A percentile compares a stretch with the other conserved stretches of the same genome.
phyloP scores from a whole-genome alignment of 1,140 invertebrate genomes.

The Hesperophylax magnus region DNA sequence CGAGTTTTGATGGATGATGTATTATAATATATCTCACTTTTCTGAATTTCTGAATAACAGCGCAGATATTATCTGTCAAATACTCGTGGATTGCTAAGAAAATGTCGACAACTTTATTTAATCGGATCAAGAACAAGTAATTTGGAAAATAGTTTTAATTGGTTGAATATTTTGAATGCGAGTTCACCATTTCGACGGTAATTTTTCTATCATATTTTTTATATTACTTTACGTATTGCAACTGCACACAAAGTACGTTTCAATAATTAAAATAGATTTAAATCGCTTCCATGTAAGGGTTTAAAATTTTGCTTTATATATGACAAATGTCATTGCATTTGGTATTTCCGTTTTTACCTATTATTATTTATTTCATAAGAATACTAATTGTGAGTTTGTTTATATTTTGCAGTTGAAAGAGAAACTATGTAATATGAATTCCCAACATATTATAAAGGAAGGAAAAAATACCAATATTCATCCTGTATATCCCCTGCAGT shows the following conservation, averaged over 20 bases:
- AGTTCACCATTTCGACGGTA: slow-evolving; percentile 18
- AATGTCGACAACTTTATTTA: slow-evolving; percentile 34
- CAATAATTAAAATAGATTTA: background rate
- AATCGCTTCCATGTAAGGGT: background rate
- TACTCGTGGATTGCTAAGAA: slow-evolving; percentile 16
- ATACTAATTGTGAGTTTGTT: background rate
- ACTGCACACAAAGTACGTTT: background rate
- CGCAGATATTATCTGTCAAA: slow-evolving; percentile 32
- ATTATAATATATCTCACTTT: slow-evolving; percentile 20
- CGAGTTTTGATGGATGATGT: slow-evolving; percentile 36
- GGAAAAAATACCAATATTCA: slow-evolving; percentile 21
- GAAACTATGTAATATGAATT: slow-evolving; percentile 33
- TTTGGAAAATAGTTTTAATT: slow-evolving; percentile 31
- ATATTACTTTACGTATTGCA: slow-evolving; percentile 2
- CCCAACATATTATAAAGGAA: slow-evolving; percentile 27
- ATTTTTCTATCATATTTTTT: slow-evolving; percentile 7
- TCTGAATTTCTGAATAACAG: slow-evolving; percentile 27
- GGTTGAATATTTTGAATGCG: slow-evolving; percentile 24
- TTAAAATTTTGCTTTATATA: background rate
- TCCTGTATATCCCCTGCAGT: slow-evolving; percentile 38
- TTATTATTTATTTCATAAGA: too few species aligned
- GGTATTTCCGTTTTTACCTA: too few species aligned
- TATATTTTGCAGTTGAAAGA: background rate
- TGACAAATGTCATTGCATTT: background rate
- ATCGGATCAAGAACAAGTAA: slow-evolving; percentile 15